These are phyloP conservation scores for Amia ocellicauda DNA, from an alignment of 2,113 vertebrate genomes.

Conservation along the genomic window DNA sequence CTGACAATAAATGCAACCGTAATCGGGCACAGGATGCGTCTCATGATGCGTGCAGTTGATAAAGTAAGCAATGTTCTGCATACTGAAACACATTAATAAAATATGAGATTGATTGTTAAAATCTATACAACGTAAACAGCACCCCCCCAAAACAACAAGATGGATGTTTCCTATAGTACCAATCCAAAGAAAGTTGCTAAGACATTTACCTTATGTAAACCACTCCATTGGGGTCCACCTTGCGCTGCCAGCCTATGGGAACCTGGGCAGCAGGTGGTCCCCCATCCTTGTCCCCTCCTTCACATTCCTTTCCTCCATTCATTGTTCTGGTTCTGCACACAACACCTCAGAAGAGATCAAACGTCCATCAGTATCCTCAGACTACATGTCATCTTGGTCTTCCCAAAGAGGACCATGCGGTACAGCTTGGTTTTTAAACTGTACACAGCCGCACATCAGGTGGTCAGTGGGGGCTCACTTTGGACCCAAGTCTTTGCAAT, in stretches of 20 bases:
- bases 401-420: constrained; percentile 63
- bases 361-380: constrained; percentile 77
- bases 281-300: constrained; percentile 82
- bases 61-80: no score
- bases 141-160: no score
- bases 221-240: constrained; percentile 80
- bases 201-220: constrained; percentile 87
- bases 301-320: constrained; percentile 97
- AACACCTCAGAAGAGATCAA: constrained; percentile 85
- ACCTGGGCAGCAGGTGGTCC: constrained; percentile 84
- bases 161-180: no score
- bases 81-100: no score
- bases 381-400: constrained; percentile 80
- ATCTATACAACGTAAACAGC: no score
- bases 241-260: constrained; percentile 95
- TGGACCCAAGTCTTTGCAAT: constrained; percentile 78
- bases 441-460: constrained; percentile 62
- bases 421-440: constrained; percentile 58
- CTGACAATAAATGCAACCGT: no score
- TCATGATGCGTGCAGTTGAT: no score
- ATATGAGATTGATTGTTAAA: no score
- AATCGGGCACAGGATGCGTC: no score
- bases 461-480: constrained; percentile 67
- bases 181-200: not conserved
- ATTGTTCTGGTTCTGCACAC: constrained; percentile 88